Percentiles rank a stretch among this genome's conserved stretches.
phyloP scores from a whole-genome alignment of 2,888 invertebrate species.

The Aphidius colemani region DNA sequence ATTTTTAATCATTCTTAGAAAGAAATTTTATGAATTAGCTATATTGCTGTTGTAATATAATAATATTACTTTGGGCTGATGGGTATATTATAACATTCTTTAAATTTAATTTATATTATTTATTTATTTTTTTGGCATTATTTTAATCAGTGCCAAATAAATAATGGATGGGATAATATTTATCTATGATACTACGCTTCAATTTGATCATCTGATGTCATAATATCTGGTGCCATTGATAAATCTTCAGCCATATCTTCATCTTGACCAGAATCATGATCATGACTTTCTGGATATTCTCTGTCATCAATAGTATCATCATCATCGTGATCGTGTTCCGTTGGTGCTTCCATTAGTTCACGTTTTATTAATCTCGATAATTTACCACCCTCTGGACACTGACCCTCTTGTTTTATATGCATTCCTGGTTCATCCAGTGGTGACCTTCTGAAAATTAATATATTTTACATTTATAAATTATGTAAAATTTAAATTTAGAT shows the following conservation, averaged over 20 bases:
- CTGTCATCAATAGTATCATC: slow-evolving; percentile 50
- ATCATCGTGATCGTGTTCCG: slow-evolving; percentile 50
- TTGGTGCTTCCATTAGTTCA: slow-evolving; percentile 52
- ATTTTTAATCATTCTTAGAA: background rate
- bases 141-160: background rate
- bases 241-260: slow-evolving; percentile 57
- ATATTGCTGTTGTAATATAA: too few relatives aligned
- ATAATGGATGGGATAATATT: slow-evolving; percentile 9
- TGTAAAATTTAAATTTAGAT: background rate
- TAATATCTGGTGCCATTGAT: slow-evolving; percentile 58
- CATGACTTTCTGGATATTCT: slow-evolving; percentile 54
- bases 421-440: slow-evolving; percentile 57
- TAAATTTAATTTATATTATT: slow-evolving; percentile 1
- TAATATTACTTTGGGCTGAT: too few relatives aligned
- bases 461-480: background rate
- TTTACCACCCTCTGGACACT: slow-evolving; percentile 56
- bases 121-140: background rate
- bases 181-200: slow-evolving; percentile 54
- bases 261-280: slow-evolving; percentile 55
- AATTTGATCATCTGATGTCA: slow-evolving; percentile 56
- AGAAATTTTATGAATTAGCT: too few relatives aligned
- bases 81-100: background rate
- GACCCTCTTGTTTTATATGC: slow-evolving; percentile 56
- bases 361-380: slow-evolving; percentile 59
- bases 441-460: slow-evolving; percentile 43